Evolutionary conservation across 2,888 invertebrate genomes (phyloP), one percentile per base, ranked within the genome.

Genomic region (Heterodera filipjevi): DNA sequence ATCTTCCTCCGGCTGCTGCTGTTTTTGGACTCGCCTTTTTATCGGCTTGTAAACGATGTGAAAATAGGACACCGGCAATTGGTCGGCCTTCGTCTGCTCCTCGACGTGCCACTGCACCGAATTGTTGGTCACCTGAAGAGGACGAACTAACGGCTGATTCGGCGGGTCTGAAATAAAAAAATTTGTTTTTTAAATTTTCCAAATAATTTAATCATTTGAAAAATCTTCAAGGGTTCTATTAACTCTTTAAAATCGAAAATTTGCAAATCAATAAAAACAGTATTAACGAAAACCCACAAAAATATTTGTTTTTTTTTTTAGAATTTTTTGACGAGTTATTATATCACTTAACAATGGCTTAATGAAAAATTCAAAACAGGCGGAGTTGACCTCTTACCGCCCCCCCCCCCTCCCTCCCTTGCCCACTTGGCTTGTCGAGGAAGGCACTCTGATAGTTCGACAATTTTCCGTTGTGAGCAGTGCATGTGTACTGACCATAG

Each of bases 381-480:
- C 2, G 39, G 10, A 39, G 39, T 2, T 6, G 6, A 6, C 49
- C 6, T 14, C 19, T 8, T 49, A 14, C 3, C 3, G 49, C 12
- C 49, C 19, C 49, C 16, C 49, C 49, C 16, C 49, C 16, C 46
- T 49, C 49, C 16, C 53, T 10, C 19, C 32, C 1, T 33, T 39
- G 46, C 22, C 22, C 59, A 79, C 79, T 85, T 83, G 87, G 85
- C 81, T 83, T 84, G 77, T 84, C 83, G 33, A 87, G 82, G 49
- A 84, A 81, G 66, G 86, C 83, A 32, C 78, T 82, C 72, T 85
- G 86, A 19, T 79, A 79, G 12, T 82, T 79, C 49, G 82, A 84
- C 22, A 86, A 83, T 71, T 86, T 86, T 80, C 85, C 84, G 76
- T 87, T 87, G 83, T 83, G 86, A 19, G 84, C 87, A 53, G 86